Evolutionary conservation across 2,113 vertebrate species (phyloP).

Genomic region (Melierax canorus): DNA sequence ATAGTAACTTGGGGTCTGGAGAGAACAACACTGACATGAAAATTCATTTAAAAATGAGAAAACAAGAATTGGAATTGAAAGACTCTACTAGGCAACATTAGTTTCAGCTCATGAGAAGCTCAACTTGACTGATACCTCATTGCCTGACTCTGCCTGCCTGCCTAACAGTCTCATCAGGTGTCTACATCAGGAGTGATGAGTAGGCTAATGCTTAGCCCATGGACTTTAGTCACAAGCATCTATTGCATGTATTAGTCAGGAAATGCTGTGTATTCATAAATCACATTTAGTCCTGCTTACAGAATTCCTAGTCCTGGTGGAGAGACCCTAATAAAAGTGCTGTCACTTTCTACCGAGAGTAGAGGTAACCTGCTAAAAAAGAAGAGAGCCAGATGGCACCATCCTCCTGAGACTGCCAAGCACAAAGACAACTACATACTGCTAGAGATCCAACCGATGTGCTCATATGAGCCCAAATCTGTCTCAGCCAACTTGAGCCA

Average conservation of each 20-base stretch:
- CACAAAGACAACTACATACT: neutral
- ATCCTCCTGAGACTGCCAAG: neutral
- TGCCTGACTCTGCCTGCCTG: neutral
- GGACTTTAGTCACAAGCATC: neutral
- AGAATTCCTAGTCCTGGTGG: neutral
- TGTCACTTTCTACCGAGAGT: neutral
- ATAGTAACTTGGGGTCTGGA: neutral
- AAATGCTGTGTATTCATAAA: neutral
- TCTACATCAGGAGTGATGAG: neutral
- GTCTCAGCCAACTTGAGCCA: neutral
- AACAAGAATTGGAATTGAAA: neutral
- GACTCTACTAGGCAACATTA: neutral
- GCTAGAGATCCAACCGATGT: neutral
- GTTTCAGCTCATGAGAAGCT: neutral
- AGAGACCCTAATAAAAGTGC: neutral
- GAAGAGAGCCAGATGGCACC: neutral
- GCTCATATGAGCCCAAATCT: neutral
- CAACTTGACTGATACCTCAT: neutral
- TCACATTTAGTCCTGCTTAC: neutral
- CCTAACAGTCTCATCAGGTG: neutral
- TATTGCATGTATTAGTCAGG: neutral
- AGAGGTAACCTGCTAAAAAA: neutral
- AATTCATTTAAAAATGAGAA: neutral
- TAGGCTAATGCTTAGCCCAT: neutral
- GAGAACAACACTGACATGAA: neutral